Evolutionary conservation across 2,888 invertebrate genomes (phyloP), one percentile per base, ranked within the genome.

Genomic region (Drosophila fulvimacula): DNA sequence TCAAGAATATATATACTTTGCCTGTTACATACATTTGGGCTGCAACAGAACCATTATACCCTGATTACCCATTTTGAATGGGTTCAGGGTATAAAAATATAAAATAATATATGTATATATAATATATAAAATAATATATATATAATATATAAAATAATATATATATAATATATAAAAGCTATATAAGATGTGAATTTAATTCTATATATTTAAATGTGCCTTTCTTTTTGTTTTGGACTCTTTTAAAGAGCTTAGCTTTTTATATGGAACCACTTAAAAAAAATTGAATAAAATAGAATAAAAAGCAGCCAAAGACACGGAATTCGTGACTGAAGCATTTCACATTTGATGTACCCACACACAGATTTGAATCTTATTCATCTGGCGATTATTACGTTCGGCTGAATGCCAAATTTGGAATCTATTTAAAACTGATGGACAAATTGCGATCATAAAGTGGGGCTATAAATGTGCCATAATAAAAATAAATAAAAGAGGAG

Each of bases 351-450:
- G 57, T 68, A 19, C 21, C 24, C 67, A 36, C 73, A 53, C 38
- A 73, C 56, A 55, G 48, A 67, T 62, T 24, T 32, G 2, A 32
- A 42, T 19, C 38, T 6, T 24, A 48, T 53, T 58, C 17, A 46
- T 27, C 46, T 39, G 27, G 66, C 44, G 64, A 56, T 68, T 78
- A 73, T 78, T 77, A 67, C 68, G 56, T 67, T 63, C 78, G 60
- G 58, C 41, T 63, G 73, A 49, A 42, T 69, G 69, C 82, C 82
- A 81, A 71, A 81, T 82, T 76, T 79, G 88, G 88, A 57, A 63
- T 69, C 82, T 84, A 88, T 82, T 81, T 81, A 84, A 68, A 62
- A 44, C 52, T 38, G 62, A 78, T 68, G 62, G 58, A 73, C 79
- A 69, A 78, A 73, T 65, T 76, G 77, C 57, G 66, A 42, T 52